Conservation (phyloP, 2,113 vertebrate genomes). For the Mandrillus leucophaeus region DNA sequence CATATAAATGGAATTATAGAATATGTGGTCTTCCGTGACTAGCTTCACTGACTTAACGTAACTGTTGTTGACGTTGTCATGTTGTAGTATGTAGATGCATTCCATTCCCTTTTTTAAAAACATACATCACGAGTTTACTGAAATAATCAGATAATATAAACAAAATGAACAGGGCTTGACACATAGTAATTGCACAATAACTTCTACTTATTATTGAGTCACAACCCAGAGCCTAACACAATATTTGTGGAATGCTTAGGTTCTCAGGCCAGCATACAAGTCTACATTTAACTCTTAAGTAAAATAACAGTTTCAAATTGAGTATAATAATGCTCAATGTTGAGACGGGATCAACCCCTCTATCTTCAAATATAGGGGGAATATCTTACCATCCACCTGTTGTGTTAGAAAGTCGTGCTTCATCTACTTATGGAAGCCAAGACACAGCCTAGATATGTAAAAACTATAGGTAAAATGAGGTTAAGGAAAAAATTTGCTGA, state of each 20-base stretch:
- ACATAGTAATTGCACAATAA: not conserved
- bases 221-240: not conserved
- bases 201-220: not conserved
- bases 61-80: not conserved
- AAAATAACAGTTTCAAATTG: not conserved
- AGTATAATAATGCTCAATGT: not conserved
- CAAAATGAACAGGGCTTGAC: not conserved
- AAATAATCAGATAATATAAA: conserved; percentile 14
- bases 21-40: not conserved
- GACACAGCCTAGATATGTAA: not conserved
- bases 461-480: not conserved
- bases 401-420: not conserved
- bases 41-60: not conserved
- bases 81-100: not conserved
- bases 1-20: not conserved
- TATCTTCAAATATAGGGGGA: not conserved
- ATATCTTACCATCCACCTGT: not conserved
- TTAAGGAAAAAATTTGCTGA: not conserved
- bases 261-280: not conserved
- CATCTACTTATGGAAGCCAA: not conserved
- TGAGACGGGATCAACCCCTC: not conserved
- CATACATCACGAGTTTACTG: not conserved
- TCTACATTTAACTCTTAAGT: conserved; percentile 10
- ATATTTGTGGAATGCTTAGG: not conserved
- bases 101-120: not conserved